Conservation (phyloP, 2,888 invertebrate genomes). For the Hybos culiciformis region DNA sequence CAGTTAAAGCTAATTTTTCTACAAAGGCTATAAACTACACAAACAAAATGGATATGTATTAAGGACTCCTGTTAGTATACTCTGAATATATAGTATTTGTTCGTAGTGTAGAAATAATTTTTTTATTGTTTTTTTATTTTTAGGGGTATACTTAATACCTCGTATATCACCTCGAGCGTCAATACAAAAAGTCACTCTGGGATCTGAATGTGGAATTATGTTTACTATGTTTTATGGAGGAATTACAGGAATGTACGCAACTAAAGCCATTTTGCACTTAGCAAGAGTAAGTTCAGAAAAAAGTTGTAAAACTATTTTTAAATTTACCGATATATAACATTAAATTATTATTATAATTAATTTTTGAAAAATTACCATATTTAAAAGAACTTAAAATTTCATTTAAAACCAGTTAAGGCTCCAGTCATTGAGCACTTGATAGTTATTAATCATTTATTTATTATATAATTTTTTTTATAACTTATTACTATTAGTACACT, state of each 20-base stretch:
- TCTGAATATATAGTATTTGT: no score
- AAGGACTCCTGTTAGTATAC: slow-evolving; percentile 80
- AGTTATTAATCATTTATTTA: no score
- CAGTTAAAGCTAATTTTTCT: slow-evolving; percentile 73
- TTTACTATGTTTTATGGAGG: slow-evolving; percentile 87
- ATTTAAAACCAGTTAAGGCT: no score
- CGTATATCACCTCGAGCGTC: slow-evolving; percentile 86
- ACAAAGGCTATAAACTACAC: slow-evolving; percentile 89
- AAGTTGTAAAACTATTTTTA: no score
- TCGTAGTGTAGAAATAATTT: not conserved
- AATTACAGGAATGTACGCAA: slow-evolving; percentile 79
- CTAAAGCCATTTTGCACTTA: slow-evolving; percentile 85
- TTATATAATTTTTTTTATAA: no score
- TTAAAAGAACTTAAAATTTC: no score
- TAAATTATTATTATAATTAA: no score
- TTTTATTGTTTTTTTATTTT: slow-evolving; percentile 18
- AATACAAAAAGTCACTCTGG: slow-evolving; percentile 90
- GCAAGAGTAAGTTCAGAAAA: slow-evolving; percentile 31
- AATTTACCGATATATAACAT: no score
- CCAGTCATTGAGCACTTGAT: no score
- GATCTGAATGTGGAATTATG: slow-evolving; percentile 87
- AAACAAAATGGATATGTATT: slow-evolving; percentile 58
- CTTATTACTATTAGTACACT: no score
- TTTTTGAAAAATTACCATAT: no score
- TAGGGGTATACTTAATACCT: slow-evolving; percentile 82